Percentiles rank a stretch among this genome's conserved stretches.
Conservation (phyloP, 2,888 invertebrate genomes). For the Melanostoma scalare region DNA sequence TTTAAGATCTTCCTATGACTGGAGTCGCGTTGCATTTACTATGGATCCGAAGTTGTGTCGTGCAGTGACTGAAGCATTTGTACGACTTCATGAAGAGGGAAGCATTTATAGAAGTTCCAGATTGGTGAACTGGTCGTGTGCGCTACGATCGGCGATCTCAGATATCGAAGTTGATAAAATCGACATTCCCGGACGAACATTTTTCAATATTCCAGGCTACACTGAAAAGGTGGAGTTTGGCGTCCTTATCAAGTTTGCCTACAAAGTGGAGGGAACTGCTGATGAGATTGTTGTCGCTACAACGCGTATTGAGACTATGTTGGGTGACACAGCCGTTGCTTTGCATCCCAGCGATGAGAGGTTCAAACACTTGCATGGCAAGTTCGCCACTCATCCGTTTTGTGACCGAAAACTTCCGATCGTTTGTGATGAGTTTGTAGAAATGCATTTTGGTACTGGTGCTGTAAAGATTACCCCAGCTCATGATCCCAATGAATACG, state of each 20-base stretch:
- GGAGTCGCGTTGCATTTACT: slow-evolving; percentile 96
- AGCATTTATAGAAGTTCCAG: slow-evolving; percentile 96
- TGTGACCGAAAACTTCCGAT: slow-evolving; percentile 91
- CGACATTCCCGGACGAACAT: slow-evolving; percentile 92
- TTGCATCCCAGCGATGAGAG: slow-evolving; percentile 96
- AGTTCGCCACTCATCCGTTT: slow-evolving; percentile 94
- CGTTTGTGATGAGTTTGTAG: slow-evolving; percentile 96
- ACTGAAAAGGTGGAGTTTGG: slow-evolving; percentile 92
- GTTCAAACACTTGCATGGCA: slow-evolving; percentile 92
- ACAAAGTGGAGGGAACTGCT: slow-evolving; percentile 85
- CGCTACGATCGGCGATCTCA: slow-evolving; percentile 97
- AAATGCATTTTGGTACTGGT: slow-evolving; percentile 97
- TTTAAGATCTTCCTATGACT: slow-evolving; percentile 96
- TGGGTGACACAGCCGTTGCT: slow-evolving; percentile 98
- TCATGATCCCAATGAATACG: slow-evolving; percentile 98
- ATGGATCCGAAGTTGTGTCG: slow-evolving; percentile 95
- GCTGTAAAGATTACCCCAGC: slow-evolving; percentile 99
- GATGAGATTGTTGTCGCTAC: slow-evolving; percentile 97
- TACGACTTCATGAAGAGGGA: slow-evolving; percentile 92
- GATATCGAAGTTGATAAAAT: slow-evolving; percentile 99
- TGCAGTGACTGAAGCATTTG: slow-evolving; percentile 97
- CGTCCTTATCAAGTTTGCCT: slow-evolving; percentile 95
- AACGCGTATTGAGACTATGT: slow-evolving; percentile 98
- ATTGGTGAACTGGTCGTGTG: slow-evolving; percentile 99
- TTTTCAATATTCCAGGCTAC: slow-evolving; percentile 92